Evolutionary conservation across 2,797 vertebrate genomes (phyloP).

Genomic region (Danionella dracula): DNA sequence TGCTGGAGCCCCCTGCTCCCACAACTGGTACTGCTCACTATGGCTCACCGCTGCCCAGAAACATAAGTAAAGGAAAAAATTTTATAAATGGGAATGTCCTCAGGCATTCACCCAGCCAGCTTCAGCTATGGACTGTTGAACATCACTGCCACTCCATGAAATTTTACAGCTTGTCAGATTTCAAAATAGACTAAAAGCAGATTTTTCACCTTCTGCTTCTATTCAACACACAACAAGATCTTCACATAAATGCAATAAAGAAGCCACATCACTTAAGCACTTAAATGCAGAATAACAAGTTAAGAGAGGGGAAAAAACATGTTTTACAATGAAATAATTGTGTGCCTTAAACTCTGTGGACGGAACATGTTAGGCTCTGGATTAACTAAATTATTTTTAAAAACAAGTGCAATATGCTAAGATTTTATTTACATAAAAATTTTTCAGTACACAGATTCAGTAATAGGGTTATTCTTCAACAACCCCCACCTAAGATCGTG

Average conservation of each 20-base stretch:
- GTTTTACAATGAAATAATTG: no score
- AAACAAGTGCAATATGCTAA: no score
- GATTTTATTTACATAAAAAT: no score
- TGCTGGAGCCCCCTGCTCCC: conserved; percentile 67
- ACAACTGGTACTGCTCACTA: conserved; percentile 68
- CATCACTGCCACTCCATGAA: background rate
- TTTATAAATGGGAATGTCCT: background rate
- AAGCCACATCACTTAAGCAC: background rate
- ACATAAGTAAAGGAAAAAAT: background rate
- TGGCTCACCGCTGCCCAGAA: conserved; percentile 67
- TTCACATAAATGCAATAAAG: background rate
- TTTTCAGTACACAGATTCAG: no score
- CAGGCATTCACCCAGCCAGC: background rate
- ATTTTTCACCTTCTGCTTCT: background rate
- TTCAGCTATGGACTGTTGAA: background rate
- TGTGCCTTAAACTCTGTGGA: no score
- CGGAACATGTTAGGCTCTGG: no score
- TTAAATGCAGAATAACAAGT: no score
- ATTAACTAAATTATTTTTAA: no score
- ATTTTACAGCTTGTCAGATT: background rate
- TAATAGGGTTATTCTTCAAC: no score
- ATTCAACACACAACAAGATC: background rate
- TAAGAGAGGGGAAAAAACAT: no score
- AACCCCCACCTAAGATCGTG: no score
- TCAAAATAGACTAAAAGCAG: background rate